Evolutionary conservation across 2,797 vertebrate genomes (phyloP).

Genomic region (Novumbra hubbsi): DNA sequence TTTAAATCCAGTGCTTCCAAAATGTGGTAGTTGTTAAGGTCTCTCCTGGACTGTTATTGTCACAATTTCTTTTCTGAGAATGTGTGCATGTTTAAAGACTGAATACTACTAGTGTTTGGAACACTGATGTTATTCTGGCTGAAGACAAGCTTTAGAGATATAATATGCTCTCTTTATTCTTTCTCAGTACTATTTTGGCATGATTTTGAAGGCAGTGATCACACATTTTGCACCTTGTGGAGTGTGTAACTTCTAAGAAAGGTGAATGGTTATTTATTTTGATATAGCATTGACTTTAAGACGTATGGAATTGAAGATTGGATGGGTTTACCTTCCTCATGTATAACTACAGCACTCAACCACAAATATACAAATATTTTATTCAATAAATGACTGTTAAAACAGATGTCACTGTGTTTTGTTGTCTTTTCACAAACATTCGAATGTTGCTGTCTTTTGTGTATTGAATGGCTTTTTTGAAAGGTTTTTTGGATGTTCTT

Average conservation of each 20-base stretch:
- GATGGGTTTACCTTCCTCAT: constrained; percentile 38
- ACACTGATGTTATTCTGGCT: constrained; percentile 40
- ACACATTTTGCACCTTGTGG: constrained; percentile 52
- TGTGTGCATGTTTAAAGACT: constrained; percentile 56
- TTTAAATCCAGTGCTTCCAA: constrained; percentile 69
- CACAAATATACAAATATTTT: constrained; percentile 69
- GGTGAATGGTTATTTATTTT: constrained; percentile 73
- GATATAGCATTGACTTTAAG: constrained; percentile 61
- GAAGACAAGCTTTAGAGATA: constrained; percentile 62
- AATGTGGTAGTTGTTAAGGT: constrained; percentile 27
- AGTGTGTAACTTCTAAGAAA: constrained; percentile 46
- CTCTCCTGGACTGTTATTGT: constrained; percentile 28
- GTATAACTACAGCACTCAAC: constrained; percentile 72
- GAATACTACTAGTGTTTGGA: constrained; percentile 38
- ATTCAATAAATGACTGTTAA: constrained; percentile 77
- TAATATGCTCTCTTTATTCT: constrained; percentile 59
- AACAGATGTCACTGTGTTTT: constrained; percentile 18
- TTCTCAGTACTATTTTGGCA: constrained; percentile 55
- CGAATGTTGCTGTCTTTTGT: background rate
- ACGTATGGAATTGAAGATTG: constrained; percentile 40
- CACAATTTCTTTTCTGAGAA: constrained; percentile 23
- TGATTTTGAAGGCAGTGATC: constrained; percentile 74
- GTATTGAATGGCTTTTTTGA: constrained; percentile 24
- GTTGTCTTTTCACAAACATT: background rate
- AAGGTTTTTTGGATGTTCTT: constrained; percentile 22